A percentile compares a stretch with the other conserved stretches of the same genome.
These are phyloP conservation scores for Bombyx mandarina DNA, from an alignment of 1,140 invertebrate genomes.

Conservation along the genomic window DNA sequence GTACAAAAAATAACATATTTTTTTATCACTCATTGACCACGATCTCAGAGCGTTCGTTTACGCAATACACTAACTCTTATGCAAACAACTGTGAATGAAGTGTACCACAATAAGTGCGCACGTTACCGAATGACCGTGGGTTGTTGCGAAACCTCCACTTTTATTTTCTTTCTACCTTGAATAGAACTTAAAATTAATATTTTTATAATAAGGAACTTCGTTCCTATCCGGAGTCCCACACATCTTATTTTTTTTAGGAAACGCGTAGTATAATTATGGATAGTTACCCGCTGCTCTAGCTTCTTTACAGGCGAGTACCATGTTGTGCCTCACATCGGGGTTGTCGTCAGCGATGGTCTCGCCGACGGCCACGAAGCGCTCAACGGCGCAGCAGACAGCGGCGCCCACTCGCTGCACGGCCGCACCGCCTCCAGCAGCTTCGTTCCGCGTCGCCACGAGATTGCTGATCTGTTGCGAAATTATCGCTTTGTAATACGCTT, in stretches of 20 bases:
- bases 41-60: too few relatives aligned
- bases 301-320: constrained; percentile 98
- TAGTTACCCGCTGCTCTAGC: constrained; percentile 91
- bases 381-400: constrained; percentile 95
- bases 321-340: constrained; percentile 94
- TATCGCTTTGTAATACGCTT: background rate
- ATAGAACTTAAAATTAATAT: too few relatives aligned
- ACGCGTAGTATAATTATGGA: background rate
- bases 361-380: constrained; percentile 97
- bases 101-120: too few relatives aligned
- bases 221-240: too few relatives aligned
- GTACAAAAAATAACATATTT: too few relatives aligned
- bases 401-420: constrained; percentile 94
- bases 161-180: too few relatives aligned
- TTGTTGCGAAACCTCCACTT: too few relatives aligned
- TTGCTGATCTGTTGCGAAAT: constrained; percentile 84
- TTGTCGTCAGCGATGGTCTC: constrained; percentile 99
- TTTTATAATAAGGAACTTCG: too few relatives aligned
- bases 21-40: too few relatives aligned
- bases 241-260: background rate
- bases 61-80: too few relatives aligned
- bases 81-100: too few relatives aligned
- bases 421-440: constrained; percentile 74
- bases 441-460: constrained; percentile 77
- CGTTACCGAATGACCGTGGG: too few relatives aligned